Evolutionary conservation across 2,888 invertebrate species (phyloP).

Genomic region (Hyposoter dolosus): DNA sequence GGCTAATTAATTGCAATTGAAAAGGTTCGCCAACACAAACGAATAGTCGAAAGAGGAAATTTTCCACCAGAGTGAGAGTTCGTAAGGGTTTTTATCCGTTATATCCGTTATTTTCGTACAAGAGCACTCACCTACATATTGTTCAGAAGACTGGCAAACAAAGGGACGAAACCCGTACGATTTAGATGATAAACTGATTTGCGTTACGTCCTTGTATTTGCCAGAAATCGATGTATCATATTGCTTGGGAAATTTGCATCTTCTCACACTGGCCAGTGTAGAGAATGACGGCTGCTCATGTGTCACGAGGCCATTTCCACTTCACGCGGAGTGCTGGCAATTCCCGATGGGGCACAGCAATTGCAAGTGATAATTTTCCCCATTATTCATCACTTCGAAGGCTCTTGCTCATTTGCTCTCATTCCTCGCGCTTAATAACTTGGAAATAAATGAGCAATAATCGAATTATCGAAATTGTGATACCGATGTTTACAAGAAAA

Average conservation of each 20-base stretch:
- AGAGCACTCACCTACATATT: neutral
- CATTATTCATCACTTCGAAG: slow-evolving; percentile 15
- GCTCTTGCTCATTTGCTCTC: neutral
- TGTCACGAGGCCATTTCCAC: slow-evolving; percentile 24
- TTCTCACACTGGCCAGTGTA: slow-evolving; percentile 17
- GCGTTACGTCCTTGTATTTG: neutral
- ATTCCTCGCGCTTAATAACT: neutral
- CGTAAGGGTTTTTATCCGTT: slow-evolving; percentile 16
- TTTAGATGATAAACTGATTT: neutral
- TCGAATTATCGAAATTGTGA: neutral
- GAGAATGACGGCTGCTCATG: slow-evolving; percentile 25
- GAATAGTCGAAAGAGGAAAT: slow-evolving; percentile 9
- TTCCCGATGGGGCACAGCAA: slow-evolving; percentile 22
- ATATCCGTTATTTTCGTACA: neutral
- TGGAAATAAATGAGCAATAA: neutral
- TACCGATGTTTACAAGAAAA: neutral
- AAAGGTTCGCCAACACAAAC: neutral
- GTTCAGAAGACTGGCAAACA: neutral
- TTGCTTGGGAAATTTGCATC: slow-evolving; percentile 38
- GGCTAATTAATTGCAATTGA: slow-evolving; percentile 64
- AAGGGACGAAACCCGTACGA: neutral
- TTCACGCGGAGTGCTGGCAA: slow-evolving; percentile 6
- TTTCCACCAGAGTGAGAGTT: neutral
- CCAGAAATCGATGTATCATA: neutral
- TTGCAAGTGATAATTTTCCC: slow-evolving; percentile 20